These are phyloP conservation scores for Noctuana brunneofusca DNA, from an alignment of 2,888 invertebrate species.

Conservation along the genomic window DNA sequence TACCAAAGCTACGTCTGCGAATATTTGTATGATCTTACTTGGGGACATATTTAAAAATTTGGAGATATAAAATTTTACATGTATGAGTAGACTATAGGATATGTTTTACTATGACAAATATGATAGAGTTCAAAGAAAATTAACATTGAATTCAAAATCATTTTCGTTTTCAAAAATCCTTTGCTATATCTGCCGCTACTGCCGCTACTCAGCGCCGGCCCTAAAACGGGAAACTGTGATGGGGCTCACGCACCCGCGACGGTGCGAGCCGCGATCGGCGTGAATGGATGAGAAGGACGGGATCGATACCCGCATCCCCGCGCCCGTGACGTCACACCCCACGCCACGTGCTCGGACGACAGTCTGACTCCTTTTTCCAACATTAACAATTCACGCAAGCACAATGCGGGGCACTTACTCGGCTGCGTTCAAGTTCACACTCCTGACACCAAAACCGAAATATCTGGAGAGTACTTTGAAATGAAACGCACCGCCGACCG, in stretches of 20 bases:
- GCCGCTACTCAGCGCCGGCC: too few relatives aligned
- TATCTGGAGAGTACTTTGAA: conserved; percentile 28
- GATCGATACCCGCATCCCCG: conserved; percentile 38
- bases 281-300: conserved; percentile 38
- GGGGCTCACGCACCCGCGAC: conserved; percentile 2
- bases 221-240: background rate
- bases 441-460: conserved; percentile 32
- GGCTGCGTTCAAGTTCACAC: conserved; percentile 33
- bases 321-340: conserved; percentile 59
- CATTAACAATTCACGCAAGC: conserved; percentile 30
- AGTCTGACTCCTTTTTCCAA: conserved; percentile 42
- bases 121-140: too few relatives aligned
- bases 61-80: too few relatives aligned
- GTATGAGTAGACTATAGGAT: too few relatives aligned
- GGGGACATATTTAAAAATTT: too few relatives aligned
- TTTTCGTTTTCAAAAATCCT: too few relatives aligned
- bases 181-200: too few relatives aligned
- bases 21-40: too few relatives aligned
- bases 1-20: too few relatives aligned
- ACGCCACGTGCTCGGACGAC: conserved; percentile 42
- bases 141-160: too few relatives aligned
- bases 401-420: conserved; percentile 30
- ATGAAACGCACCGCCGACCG: conserved; percentile 19
- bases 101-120: too few relatives aligned
- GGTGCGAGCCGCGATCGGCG: conserved; percentile 19